Base-by-base conservation (phyloP, 2,797 vertebrate genomes). In the Oreortyx pictus region DNA sequence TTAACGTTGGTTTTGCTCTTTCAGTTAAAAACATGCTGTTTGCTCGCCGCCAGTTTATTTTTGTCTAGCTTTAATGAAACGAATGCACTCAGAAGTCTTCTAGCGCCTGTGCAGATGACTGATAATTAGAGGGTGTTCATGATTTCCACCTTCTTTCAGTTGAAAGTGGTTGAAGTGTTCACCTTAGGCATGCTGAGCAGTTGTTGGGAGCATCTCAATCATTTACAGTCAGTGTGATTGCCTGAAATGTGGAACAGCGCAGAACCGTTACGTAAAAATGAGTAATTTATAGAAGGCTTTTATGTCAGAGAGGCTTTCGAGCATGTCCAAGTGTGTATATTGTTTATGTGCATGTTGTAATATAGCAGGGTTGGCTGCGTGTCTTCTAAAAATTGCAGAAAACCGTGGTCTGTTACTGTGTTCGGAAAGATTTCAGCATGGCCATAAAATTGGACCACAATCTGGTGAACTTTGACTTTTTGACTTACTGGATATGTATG, bases 381-480 rank as follows among this genome's bases (percentile, higher is more conserved):
- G 52, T 72, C 72, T 64, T 49, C 79, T 54, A 44, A 56, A 52
- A 46, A 70, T n/a, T 29, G 16, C 29, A 43, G 73, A 65, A 90
- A 92, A 24, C 33, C 22, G 9, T 4, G 2, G 27, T 17, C 14
- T 56, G 17, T 76, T 73, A 5, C 27, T 47, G 41, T 35, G 68
- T 62, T 81, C 2, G 1, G 39, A 76, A 43, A 73, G 33, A 25
- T 15, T 35, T 50, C 35, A 46, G 49, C 44, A 1, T 18, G 82
- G 73, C 68, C 52, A 39, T 70, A 43, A 43, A 87, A 37, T 4
- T 14, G 15, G 54, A 72, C 49, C 37, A 74, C 62, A 67, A 81
- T 22, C 14, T 29, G 61, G 59, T 85, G 81, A 76, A 84, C 88
- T 92, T 74, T 86, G 86, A 74, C 93, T 88, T 92, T 92, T 74